Evolutionary conservation across 2,888 invertebrate genomes (phyloP).

Genomic region (Morpho helenor): DNA sequence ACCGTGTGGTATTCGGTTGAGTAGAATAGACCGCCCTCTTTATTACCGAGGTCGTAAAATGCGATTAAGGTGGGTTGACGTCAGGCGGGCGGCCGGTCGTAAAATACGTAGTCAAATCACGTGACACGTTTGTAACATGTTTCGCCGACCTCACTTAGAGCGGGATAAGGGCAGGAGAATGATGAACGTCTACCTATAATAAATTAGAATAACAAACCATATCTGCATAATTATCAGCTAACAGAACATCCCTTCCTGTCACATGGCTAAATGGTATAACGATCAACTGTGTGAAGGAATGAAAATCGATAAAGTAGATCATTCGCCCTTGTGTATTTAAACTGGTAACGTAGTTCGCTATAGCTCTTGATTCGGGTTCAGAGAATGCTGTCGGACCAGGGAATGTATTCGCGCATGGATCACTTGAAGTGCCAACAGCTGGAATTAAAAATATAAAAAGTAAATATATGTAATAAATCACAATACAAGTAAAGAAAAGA

Average conservation of each 20-base stretch:
- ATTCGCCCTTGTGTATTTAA: conserved; percentile 41
- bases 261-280: conserved; percentile 73
- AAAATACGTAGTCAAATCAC: no score
- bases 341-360: conserved; percentile 49
- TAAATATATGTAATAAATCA: neutral
- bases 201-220: conserved; percentile 44
- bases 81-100: no score
- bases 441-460: conserved; percentile 23
- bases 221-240: conserved; percentile 53
- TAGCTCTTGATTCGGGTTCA: conserved; percentile 72
- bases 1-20: no score
- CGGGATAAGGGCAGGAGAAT: no score
- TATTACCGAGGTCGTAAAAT: no score
- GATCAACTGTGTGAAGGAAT: conserved; percentile 77
- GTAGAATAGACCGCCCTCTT: no score
- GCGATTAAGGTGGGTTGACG: no score
- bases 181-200: no score
- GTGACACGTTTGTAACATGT: no score
- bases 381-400: conserved; percentile 74
- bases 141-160: no score
- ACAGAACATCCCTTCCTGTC: conserved; percentile 27
- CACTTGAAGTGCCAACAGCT: conserved; percentile 58
- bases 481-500: neutral
- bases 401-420: conserved; percentile 72
- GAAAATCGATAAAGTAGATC: conserved; percentile 75